Evolutionary conservation across 2,888 invertebrate genomes (phyloP), one percentile per base, ranked within the genome.

Genomic region (Scaptodrosophila latifasciaeformis): DNA sequence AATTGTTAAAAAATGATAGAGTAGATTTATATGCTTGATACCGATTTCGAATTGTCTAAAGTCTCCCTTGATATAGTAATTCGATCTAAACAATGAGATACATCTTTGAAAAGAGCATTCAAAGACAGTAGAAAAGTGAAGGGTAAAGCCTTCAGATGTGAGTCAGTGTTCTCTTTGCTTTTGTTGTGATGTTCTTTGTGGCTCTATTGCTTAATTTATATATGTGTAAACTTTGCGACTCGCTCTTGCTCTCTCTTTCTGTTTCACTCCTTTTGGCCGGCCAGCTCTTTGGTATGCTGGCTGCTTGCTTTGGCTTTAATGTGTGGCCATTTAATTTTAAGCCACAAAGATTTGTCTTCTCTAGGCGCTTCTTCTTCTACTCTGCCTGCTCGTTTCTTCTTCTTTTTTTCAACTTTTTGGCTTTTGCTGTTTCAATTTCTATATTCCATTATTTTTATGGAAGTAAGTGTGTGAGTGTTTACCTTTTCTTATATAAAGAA

Each of bases 241-340:
- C 34, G 13, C n/a, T 34, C 34, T 13, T 9, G 34, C 13, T 34
- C 34, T 10, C 17, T 17, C 15, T 37, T 5, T 10, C 12, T 37
- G 12, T 21, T 7, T 24, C 24, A 7, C 4, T 30, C 27, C 24
- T 6, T n/a, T 17, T 7, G 18, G 7, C 9, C 19, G 12, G 18
- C 19, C 15, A 17, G 35, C 30, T 3, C n/a, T 24, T 27, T 21
- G n/a, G n/a, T n/a, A n/a, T n/a, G n/a, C n/a, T n/a, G n/a, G n/a
- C n/a, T n/a, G 15, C 49, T 27, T 34, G 45, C 19, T 35, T 40
- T 29, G 35, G 54, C 59, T 71, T 71, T 71, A 71, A 71, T 75
- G 68, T 71, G 71, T 40, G 72, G 54, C 60, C 54, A 71, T 71
- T 71, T 79, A 71, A 75, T 60, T 72, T 60, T 54, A 70, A 62